phyloP scores from a whole-genome alignment of 2,797 vertebrate genomes.

The Cossypha polioptera region DNA sequence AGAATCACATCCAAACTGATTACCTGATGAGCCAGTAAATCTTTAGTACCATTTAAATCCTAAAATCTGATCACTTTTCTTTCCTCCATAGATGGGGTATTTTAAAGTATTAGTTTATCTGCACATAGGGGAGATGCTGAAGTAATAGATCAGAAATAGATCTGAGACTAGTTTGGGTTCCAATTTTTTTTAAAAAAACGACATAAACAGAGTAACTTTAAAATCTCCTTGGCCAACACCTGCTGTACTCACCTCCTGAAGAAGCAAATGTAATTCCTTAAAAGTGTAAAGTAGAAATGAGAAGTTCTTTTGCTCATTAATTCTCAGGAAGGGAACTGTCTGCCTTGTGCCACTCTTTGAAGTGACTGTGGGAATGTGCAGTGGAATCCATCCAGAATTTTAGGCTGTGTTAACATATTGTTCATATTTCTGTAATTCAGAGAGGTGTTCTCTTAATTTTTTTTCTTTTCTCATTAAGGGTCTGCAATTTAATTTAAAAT shows the following conservation, averaged over 20 bases:
- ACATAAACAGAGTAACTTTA: background rate
- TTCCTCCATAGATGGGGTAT: background rate
- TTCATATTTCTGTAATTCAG: background rate
- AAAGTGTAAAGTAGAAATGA: background rate
- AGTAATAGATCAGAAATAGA: background rate
- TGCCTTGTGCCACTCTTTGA: background rate
- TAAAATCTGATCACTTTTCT: background rate
- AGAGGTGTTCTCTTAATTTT: background rate
- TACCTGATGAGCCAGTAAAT: background rate
- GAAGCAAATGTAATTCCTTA: background rate
- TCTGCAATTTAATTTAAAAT: background rate
- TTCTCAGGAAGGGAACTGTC: background rate
- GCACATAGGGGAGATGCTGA: background rate
- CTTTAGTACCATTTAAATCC: background rate
- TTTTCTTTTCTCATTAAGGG: background rate
- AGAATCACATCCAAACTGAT: background rate
- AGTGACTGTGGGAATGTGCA: background rate
- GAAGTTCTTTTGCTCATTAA: background rate
- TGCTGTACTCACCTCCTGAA: background rate
- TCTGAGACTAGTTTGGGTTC: background rate
- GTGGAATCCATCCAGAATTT: background rate
- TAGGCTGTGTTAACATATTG: background rate
- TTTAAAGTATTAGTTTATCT: background rate
- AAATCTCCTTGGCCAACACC: background rate
- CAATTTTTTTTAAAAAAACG: no score